phyloP scores from a whole-genome alignment of 2,888 invertebrate genomes.

The Venustoraphidia nigricollis region DNA sequence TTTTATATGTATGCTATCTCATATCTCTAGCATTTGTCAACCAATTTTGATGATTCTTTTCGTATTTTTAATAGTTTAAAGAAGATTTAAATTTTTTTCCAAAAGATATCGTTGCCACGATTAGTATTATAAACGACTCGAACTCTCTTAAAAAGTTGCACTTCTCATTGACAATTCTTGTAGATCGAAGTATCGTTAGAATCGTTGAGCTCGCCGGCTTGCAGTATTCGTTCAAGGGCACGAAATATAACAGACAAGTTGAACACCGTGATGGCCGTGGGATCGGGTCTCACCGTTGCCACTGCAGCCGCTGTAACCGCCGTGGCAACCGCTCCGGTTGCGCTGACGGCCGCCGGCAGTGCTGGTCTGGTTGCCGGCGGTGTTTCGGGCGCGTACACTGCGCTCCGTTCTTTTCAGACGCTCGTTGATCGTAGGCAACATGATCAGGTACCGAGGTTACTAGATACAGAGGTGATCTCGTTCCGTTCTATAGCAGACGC shows the following conservation, averaged over 20 bases:
- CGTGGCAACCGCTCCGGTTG: conserved; percentile 18
- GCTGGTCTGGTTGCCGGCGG: conserved; percentile 32
- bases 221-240: neutral
- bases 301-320: conserved; percentile 15
- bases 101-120: too few relatives aligned
- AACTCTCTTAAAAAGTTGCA: too few relatives aligned
- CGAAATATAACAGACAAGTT: conserved; percentile 9
- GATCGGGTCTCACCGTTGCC: conserved; percentile 16
- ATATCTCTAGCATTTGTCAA: too few relatives aligned
- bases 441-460: conserved; percentile 40
- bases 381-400: conserved; percentile 34
- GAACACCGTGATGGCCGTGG: conserved; percentile 20
- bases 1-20: too few relatives aligned
- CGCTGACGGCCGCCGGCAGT: conserved; percentile 20
- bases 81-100: too few relatives aligned
- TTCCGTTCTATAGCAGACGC: too few relatives aligned
- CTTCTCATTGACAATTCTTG: neutral
- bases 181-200: conserved; percentile 23
- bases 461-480: too few relatives aligned
- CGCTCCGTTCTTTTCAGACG: conserved; percentile 32
- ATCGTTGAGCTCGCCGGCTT: conserved; percentile 19
- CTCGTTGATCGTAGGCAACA: conserved; percentile 33
- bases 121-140: too few relatives aligned
- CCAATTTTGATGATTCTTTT: too few relatives aligned
- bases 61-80: too few relatives aligned